Evolutionary conservation across 2,888 invertebrate genomes (phyloP).

Genomic region (Yponomeuta cagnagella): DNA sequence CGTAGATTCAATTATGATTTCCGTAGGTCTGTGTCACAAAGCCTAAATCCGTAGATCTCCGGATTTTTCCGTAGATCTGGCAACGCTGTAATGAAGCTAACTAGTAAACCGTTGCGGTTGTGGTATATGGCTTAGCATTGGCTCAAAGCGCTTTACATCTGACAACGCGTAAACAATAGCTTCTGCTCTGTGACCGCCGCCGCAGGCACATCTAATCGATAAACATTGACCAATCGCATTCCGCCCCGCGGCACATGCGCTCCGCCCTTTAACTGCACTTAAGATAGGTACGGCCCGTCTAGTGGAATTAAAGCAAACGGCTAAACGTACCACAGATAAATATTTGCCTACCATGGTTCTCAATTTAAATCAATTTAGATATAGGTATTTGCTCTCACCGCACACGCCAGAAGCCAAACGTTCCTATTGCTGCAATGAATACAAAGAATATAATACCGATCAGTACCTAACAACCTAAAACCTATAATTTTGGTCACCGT

Average conservation of each 20-base stretch:
- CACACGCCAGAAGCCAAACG: not conserved
- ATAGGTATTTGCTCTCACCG: not conserved
- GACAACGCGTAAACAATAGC: conserved; percentile 31
- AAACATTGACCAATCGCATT: conserved; percentile 55
- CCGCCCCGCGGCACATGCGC: conserved; percentile 29
- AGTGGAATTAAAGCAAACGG: conserved; percentile 8
- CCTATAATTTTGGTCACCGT: not conserved
- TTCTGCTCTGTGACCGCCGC: conserved; percentile 33
- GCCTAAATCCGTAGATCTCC: no score
- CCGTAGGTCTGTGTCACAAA: no score
- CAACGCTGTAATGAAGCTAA: no score
- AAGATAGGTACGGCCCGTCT: conserved; percentile 3
- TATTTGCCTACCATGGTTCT: not conserved
- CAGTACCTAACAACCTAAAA: not conserved
- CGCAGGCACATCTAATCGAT: conserved; percentile 53
- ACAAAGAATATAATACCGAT: not conserved
- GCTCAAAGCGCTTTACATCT: not conserved
- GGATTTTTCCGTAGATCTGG: no score
- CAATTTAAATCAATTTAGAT: not conserved
- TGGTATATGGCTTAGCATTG: not conserved
- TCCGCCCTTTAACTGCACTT: conserved; percentile 25
- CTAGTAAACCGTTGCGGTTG: not conserved
- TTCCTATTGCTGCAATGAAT: not conserved
- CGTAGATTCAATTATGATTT: no score
- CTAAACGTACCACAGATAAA: not conserved